phyloP scores from a whole-genome alignment of 2,888 invertebrate species.

The Yponomeuta malinellus region DNA sequence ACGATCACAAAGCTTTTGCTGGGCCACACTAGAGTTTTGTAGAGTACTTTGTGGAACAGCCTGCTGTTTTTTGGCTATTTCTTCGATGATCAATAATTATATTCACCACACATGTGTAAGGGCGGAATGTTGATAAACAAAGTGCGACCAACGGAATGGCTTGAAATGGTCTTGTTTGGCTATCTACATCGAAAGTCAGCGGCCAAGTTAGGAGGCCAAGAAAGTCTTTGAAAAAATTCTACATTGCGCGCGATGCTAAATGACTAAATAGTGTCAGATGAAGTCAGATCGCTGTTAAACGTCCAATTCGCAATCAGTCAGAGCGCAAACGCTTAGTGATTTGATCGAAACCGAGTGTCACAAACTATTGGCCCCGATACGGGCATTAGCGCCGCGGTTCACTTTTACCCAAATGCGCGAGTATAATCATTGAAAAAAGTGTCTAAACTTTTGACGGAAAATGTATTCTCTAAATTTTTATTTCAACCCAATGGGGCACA shows the following conservation, averaged over 20 bases:
- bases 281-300: not conserved
- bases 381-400: constrained; percentile 21
- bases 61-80: no score
- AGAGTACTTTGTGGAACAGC: no score
- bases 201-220: not conserved
- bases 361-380: constrained; percentile 18
- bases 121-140: no score
- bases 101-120: no score
- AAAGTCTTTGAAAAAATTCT: not conserved
- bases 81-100: no score
- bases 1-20: no score
- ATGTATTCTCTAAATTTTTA: not conserved
- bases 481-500: no score
- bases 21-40: no score
- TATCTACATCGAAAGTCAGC: not conserved
- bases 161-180: no score
- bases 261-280: not conserved
- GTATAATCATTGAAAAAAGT: not conserved
- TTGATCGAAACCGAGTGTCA: constrained; percentile 14
- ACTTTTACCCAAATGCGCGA: constrained; percentile 23
- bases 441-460: not conserved
- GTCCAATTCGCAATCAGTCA: not conserved
- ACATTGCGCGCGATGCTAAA: not conserved
- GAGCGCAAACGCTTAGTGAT: not conserved
- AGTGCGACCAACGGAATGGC: no score